Percentiles rank a stretch among this genome's conserved stretches.
phyloP scores from a whole-genome alignment of 2,113 vertebrate species.

The Hassar affinis region DNA sequence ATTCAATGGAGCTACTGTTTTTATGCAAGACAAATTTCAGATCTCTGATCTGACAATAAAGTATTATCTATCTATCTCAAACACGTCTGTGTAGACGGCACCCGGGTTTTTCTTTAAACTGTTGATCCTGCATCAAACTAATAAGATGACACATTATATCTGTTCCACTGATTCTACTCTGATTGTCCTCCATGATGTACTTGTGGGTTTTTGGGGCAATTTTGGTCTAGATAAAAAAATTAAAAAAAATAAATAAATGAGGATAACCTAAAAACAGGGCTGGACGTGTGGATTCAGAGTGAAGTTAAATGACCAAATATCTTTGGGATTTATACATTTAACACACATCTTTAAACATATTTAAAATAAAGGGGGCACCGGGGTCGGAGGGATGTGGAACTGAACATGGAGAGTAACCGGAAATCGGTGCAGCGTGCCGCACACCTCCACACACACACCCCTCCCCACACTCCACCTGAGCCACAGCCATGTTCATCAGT shows the following conservation, averaged over 20 bases:
- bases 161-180: neutral
- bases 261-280: neutral
- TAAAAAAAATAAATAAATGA: neutral
- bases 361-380: no score
- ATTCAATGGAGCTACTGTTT: no score
- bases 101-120: neutral
- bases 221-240: neutral
- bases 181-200: neutral
- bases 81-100: no score
- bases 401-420: neutral
- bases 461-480: neutral
- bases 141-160: no score
- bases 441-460: no score
- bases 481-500: no score
- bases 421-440: no score
- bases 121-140: neutral
- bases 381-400: neutral
- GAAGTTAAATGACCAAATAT: neutral
- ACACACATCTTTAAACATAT: no score
- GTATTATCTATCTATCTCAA: no score
- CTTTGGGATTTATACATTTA: neutral
- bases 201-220: neutral
- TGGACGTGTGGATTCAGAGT: neutral
- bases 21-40: no score
- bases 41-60: no score